phyloP scores from a whole-genome alignment of 2,888 invertebrate species.

The Poecilobothrus nobilitatus region DNA sequence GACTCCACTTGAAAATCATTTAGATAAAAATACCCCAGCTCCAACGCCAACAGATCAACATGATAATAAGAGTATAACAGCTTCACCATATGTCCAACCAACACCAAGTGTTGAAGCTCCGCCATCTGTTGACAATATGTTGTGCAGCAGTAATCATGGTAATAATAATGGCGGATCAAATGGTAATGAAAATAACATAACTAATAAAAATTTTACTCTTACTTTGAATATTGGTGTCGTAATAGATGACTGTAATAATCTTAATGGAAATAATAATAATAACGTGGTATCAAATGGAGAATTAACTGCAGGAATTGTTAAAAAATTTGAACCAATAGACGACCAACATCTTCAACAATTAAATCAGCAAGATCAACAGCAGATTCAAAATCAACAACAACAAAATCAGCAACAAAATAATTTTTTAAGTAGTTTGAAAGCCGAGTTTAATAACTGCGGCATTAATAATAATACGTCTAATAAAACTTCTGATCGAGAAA shows the following conservation, averaged over 20 bases:
- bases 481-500: conserved; percentile 7
- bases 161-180: conserved; percentile 21
- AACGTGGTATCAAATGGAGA: background rate
- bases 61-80: conserved; percentile 42
- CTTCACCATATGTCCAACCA: conserved; percentile 42
- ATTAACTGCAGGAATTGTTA: background rate
- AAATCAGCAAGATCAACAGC: background rate
- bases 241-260: background rate
- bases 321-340: background rate
- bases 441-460: background rate
- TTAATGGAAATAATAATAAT: conserved; percentile 23
- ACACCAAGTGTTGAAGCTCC: conserved; percentile 42
- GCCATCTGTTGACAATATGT: conserved; percentile 29
- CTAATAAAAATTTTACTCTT: conserved; percentile 16
- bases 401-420: background rate
- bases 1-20: conserved; percentile 42
- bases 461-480: conserved; percentile 11
- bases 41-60: conserved; percentile 44
- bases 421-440: background rate
- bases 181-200: background rate
- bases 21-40: conserved; percentile 44
- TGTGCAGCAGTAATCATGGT: conserved; percentile 12
- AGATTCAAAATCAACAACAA: conserved; percentile 1
- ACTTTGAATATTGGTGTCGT: background rate
- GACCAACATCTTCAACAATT: background rate